Evolutionary conservation across 2,113 vertebrate genomes (phyloP), one percentile per base, ranked within the genome.

Genomic region (Ranitomeya imitator): DNA sequence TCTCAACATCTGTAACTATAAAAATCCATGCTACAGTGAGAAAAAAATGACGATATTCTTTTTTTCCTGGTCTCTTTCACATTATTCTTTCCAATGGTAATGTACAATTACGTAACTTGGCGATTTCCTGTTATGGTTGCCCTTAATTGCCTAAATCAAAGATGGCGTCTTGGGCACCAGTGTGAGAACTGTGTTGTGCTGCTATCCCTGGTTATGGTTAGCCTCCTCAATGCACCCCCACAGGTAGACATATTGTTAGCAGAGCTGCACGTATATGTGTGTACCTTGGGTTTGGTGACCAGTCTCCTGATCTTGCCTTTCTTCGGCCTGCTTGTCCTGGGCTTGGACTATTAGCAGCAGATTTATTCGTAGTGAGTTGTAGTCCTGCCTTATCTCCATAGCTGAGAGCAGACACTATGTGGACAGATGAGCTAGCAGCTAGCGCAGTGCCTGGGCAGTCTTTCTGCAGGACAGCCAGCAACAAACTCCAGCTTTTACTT

Each of bases 401-500:
- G 81, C 81, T 83, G 80, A 23, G 60, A 65, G 80, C 69, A 76
- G 37, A 67, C 79, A 10, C 37, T 59, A 60, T 65, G 59, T 26
- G 11, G 37, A 65, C n/a, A 83, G 69, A 61, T 71, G 59, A 80
- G 37, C 16, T 74, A 76, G 65, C 55, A 82, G 23, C 26, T 54
- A 52, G 16, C 57, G 82, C 79, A 89, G 73, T 55, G 57, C 71
- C 59, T 65, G 45, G 19, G 59, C 19, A 63, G 71, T 76, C 74
- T 85, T 63, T 85, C 71, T 85, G 87, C 81, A 69, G 71, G 73
- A 89, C 73, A 63, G 55, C 23, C 57, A 78, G 80, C 73, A 83
- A 57, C 80, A 83, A 61, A 78, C 87, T 16, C 60, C 87, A 89
- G 87, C 87, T 89, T 89, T 89, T 89, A 89, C 87, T 89, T 89